phyloP scores from a whole-genome alignment of 2,797 vertebrate genomes.

The Hippocampus kuda region DNA sequence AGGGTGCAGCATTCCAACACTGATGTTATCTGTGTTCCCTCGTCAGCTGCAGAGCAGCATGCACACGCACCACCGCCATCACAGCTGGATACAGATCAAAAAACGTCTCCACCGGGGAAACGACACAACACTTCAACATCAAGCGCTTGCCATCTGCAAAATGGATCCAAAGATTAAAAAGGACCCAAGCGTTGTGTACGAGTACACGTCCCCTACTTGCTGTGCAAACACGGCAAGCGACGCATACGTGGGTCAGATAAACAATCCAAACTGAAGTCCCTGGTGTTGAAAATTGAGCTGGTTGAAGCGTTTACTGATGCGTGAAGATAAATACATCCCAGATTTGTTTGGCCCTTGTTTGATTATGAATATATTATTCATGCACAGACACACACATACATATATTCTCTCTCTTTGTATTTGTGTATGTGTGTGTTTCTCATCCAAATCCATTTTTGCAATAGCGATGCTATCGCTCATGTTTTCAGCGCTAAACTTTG shows the following conservation, averaged over 20 bases:
- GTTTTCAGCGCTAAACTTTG: no score
- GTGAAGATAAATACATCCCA: conserved; percentile 4
- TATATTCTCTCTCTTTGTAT: background rate
- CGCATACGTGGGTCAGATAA: conserved; percentile 6
- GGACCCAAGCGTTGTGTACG: conserved; percentile 5
- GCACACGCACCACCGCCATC: conserved; percentile 11
- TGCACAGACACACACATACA: no score
- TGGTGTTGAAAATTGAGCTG: conserved; percentile 20
- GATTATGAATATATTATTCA: background rate
- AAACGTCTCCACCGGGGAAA: conserved; percentile 35
- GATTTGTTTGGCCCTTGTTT: conserved; percentile 15
- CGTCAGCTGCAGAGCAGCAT: conserved; percentile 6
- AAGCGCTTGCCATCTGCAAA: conserved; percentile 30
- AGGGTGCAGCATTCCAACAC: conserved; percentile 67
- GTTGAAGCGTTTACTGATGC: conserved; percentile 6
- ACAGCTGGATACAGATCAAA: conserved; percentile 51
- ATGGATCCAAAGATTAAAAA: conserved; percentile 21
- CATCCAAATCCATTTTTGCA: no score
- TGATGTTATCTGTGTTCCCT: conserved; percentile 56
- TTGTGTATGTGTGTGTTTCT: background rate
- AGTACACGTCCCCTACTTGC: conserved; percentile 17
- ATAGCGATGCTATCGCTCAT: no score
- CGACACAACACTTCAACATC: conserved; percentile 30
- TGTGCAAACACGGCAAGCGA: background rate
- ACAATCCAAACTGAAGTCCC: conserved; percentile 10